Evolutionary conservation across 2,888 invertebrate species (phyloP), one percentile per base, ranked within the genome.

Genomic region (Agriopis marginaria): DNA sequence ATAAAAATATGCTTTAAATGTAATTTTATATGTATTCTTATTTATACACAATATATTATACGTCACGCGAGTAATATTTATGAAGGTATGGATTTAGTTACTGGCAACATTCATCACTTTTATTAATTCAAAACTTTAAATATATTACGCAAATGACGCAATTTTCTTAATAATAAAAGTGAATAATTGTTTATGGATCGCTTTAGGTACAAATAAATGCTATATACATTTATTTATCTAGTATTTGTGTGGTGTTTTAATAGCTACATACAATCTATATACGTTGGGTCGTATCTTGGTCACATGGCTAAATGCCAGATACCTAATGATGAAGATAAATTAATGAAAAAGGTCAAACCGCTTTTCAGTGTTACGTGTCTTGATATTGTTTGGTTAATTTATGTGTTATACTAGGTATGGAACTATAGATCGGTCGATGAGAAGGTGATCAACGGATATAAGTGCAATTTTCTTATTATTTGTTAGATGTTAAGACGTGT

Each of bases 1-100:
- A 39, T 44, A 58, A 40, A 60, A 58, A 62, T 53, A 59, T 32
- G 66, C 66, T 70, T 70, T 70, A 49, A 51, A 59, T 70, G 70
- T 69, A 64, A 55, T 9, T 64, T 32, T 66, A 14, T 63, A 63
- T 44, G 42, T 51, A 50, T 61, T 32, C 32, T 49, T 64, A 45
- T 39, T 71, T 63, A 59, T 55, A 39, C 56, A 51, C 40, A 10
- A 63, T 71, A 32, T 32, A 32, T 71, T 66, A 49, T 60, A 44
- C 12, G 54, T 17, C 50, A 58, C 45, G 32, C 17, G 47, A 23
- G 6, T 56, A 44, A 42, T 39, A 42, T 51, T 39, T 60, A 54
- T 63, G 47, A 47, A 59, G 47, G 32, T 63, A 63, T 63, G 58
- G 14, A 62, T 67, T 63, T 63, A 63, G 58, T 63, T 59, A 47